A percentile compares a stretch with the other conserved stretches of the same genome.
These are phyloP conservation scores for Oscarella lobularis DNA, from an alignment of 37 sponge, comb jelly and placozoan genomes.

Conservation along the genomic window DNA sequence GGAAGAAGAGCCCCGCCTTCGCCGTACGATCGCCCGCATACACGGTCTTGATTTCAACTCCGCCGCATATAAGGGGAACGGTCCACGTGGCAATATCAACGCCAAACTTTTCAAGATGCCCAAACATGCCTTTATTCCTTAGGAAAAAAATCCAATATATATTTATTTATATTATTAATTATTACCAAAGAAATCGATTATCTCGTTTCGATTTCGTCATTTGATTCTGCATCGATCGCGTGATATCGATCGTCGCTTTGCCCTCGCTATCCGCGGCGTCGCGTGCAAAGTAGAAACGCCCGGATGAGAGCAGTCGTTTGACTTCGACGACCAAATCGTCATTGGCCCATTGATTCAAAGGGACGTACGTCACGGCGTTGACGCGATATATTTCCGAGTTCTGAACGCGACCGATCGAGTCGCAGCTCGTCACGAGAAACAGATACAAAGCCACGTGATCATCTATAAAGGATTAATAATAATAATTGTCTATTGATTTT, in stretches of 20 bases:
- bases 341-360: background rate
- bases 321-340: background rate
- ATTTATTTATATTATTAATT: background rate
- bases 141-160: background rate
- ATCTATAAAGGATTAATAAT: background rate
- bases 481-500: no score
- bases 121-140: slow-evolving; percentile 69
- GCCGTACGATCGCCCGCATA: slow-evolving; percentile 75
- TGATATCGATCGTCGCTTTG: background rate
- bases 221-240: background rate
- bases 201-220: background rate
- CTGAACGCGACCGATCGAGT: background rate
- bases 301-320: background rate
- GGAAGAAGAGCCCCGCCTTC: slow-evolving; percentile 53
- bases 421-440: background rate
- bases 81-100: slow-evolving; percentile 52
- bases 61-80: slow-evolving; percentile 70
- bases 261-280: background rate
- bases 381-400: background rate
- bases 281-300: background rate
- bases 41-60: slow-evolving; percentile 71
- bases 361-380: background rate
- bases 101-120: slow-evolving; percentile 56
- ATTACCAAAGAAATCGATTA: background rate
- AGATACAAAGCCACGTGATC: background rate